Base-by-base conservation (phyloP, 2,888 invertebrate genomes). In the Rutpela maculata region DNA sequence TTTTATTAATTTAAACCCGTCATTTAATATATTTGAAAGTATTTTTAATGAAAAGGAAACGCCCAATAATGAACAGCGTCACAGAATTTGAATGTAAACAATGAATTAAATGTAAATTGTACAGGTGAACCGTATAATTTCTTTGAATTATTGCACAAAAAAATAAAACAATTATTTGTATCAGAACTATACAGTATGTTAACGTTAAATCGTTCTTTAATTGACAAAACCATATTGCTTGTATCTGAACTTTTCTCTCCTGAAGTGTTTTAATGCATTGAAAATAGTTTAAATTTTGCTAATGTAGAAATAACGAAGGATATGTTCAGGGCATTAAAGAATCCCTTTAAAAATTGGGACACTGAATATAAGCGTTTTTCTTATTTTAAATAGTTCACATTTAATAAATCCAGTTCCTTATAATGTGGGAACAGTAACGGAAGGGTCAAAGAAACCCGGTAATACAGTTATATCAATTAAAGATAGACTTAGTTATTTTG, bases 351-450 rank as follows among this genome's bases (percentile, higher is more conserved):
- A 22, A 43, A 15, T 11, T 57, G 72, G 3, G 56, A 78, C 26
- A 73, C 78, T 12, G 75, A 78, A 69, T 75, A 75, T 19, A 78
- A 63, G 57, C 26, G 75, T 18, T 50, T 73, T 11, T 15, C 68
- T 11, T 75, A 67, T 65, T 71, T 78, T 19, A 59, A 75, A 75
- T 12, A 60, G 68, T 43, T 12, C 22, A 31, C 59, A 22, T 74
- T 55, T 74, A 3, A 69, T 77, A 19, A 57, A 35, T 11, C 72
- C 75, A 12, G 19, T 50, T 17, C 57, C 55, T 11, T 74, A 66
- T 56, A 59, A 1, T 15, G 12, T 78, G 12, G 75, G 78, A 11
- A 19, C 43, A 19, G 43, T 59, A 59, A 35, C 63, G 55, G 78
- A 77, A 17, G 22, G 43, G 15, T 12, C n/a, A n/a, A 57, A 15